These are phyloP conservation scores for Triplophysa dalaica DNA, from an alignment of 2,113 vertebrate species.

Conservation along the genomic window DNA sequence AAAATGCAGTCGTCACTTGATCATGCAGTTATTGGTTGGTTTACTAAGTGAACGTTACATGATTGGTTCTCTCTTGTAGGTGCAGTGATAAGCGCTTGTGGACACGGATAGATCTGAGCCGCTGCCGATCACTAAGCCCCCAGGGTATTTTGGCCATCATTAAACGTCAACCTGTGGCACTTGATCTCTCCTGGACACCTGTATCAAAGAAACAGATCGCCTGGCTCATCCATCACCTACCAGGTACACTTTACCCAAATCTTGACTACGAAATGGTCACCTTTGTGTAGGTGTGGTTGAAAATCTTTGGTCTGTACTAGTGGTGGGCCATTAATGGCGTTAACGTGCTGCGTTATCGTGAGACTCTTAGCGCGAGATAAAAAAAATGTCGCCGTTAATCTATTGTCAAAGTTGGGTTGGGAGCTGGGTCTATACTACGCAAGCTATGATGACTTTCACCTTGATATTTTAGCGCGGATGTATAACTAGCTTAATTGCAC, in stretches of 20 bases:
- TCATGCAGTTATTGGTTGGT: not conserved
- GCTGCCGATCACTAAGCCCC: conserved; percentile 88
- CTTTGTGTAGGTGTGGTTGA: too few relatives aligned
- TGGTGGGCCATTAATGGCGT: too few relatives aligned
- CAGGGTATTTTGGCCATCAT: conserved; percentile 91
- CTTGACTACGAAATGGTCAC: not conserved
- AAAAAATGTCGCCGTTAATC: too few relatives aligned
- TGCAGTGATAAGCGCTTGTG: conserved; percentile 91
- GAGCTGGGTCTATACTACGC: too few relatives aligned
- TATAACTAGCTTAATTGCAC: too few relatives aligned
- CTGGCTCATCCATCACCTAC: conserved; percentile 91
- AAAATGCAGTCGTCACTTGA: not conserved
- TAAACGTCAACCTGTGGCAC: conserved; percentile 87
- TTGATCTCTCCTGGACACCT: conserved; percentile 96
- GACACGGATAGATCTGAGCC: conserved; percentile 91
- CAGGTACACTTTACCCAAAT: conserved; percentile 70
- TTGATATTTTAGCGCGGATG: too few relatives aligned
- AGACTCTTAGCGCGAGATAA: too few relatives aligned
- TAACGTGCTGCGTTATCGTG: too few relatives aligned
- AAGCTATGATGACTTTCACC: too few relatives aligned
- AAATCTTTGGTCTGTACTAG: too few relatives aligned
- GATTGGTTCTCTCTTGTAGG: conserved; percentile 54
- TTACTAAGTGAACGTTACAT: not conserved
- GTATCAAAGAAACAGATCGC: conserved; percentile 95
- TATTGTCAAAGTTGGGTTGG: too few relatives aligned